phyloP scores from a whole-genome alignment of 1,140 invertebrate genomes.

The Acromyrmex heyeri region DNA sequence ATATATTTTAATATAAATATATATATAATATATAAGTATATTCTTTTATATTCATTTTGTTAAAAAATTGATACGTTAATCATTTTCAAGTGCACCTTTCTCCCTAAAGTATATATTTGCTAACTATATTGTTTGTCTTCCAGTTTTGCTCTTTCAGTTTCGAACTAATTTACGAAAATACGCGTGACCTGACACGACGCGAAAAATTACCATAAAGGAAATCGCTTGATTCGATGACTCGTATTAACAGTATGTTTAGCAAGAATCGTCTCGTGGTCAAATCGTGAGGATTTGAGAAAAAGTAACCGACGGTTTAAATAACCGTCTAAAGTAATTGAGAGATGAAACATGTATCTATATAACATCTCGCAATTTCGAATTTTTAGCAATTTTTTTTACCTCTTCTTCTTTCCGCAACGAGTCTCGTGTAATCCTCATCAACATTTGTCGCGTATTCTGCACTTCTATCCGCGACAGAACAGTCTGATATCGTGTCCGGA shows the following conservation, averaged over 20 bases:
- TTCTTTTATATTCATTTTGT: no score
- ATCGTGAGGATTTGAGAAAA: background rate
- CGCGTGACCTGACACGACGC: background rate
- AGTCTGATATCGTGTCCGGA: constrained; percentile 46
- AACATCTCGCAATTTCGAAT: background rate
- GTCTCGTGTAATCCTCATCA: constrained; percentile 67
- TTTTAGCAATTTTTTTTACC: constrained; percentile 53
- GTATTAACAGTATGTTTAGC: background rate
- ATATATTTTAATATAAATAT: no score
- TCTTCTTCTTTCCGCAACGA: constrained; percentile 68
- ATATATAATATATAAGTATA: no score
- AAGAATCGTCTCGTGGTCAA: background rate
- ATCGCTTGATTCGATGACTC: background rate
- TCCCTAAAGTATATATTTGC: no score
- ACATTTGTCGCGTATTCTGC: constrained; percentile 46
- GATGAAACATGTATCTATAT: background rate
- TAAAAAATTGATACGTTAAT: background rate
- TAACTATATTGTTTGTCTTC: background rate
- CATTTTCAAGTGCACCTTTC: background rate
- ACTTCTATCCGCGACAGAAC: constrained; percentile 43
- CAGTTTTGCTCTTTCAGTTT: background rate
- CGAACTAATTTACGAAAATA: background rate
- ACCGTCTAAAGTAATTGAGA: background rate
- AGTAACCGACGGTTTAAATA: background rate
- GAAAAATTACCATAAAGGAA: background rate